Base-by-base conservation (phyloP, 2,113 vertebrate species). In the Prochilodus magdalenae region DNA sequence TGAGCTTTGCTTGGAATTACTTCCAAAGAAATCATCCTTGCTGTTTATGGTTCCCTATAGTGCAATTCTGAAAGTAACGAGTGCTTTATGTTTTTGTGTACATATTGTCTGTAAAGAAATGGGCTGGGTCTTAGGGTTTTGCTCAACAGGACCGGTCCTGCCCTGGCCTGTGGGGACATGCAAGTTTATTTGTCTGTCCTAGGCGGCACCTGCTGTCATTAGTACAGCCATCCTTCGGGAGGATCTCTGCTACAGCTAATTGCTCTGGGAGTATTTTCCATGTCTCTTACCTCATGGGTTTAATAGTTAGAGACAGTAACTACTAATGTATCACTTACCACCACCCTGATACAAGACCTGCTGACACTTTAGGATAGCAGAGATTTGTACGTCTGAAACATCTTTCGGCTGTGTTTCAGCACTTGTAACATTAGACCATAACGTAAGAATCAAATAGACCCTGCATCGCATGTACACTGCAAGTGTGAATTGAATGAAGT, bases 201-300 rank as follows among this genome's bases (percentile, higher is more conserved):
- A 59, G 83, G 80, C 76, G 83, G 65, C 57, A 72, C 85, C 83
- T 36, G 60, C 62, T 53, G 65, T 86, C 76, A 79, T 90, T 92
- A 89, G 73, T 85, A 79, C 80, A 79, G 63, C 62, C 60, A 84
- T 84, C 89, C 91, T 87, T 84, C 89, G 92, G 91, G 93, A 93
- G 81, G 77, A 89, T 73, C 29, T 80, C 73, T 81, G 83, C 0
- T 18, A 26, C 40, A 87, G 85, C 85, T 95, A 94, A 93, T 95
- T 91, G 85, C 86, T 91, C 92, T 93, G 90, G 90, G 92, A 94
- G 86, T 95, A 92, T 95, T 95, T 95, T 90, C 91, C 86, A 84
- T 75, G 59, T 82, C 30, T 55, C 60, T 18, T 57, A 72, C 47
- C 90, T 57, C 57, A 81, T 81, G 87, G 88, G 88, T 80, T 79